phyloP scores from a whole-genome alignment of 23 tunicate genomes.

The Clavelina lepadiformis region DNA sequence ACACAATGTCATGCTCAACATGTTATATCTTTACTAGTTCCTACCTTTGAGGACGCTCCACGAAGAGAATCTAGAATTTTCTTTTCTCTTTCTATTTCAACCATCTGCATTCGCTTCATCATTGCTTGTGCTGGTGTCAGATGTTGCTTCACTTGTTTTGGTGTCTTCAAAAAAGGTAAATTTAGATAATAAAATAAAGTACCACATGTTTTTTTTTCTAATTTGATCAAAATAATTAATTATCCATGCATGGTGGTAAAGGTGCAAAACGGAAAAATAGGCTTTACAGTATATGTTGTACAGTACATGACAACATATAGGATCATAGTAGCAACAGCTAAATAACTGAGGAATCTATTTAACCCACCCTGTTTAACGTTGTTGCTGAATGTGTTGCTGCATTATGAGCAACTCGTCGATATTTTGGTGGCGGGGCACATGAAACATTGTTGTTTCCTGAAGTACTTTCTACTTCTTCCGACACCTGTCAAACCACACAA shows the following conservation, averaged over 20 bases:
- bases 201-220: background rate
- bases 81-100: constrained; percentile 38
- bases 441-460: no score
- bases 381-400: constrained; percentile 38
- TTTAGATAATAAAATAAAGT: background rate
- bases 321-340: no score
- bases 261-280: no score
- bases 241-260: no score
- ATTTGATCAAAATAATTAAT: background rate
- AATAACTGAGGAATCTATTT: no score
- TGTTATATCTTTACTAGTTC: no score
- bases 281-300: no score
- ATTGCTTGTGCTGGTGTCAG: constrained; percentile 74
- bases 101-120: constrained; percentile 53
- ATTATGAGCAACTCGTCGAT: constrained; percentile 56
- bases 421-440: constrained; percentile 5
- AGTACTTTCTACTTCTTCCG: no score
- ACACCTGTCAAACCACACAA: no score
- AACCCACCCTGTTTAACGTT: constrained; percentile 23
- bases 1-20: no score
- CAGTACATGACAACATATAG: no score
- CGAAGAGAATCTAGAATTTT: constrained; percentile 13
- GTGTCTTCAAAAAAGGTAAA: background rate
- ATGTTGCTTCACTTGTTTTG: constrained; percentile 17
- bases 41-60: constrained; percentile 10